Evolutionary conservation across 2,113 vertebrate species (phyloP), one percentile per base, ranked within the genome.

Genomic region (Elachura formosa): DNA sequence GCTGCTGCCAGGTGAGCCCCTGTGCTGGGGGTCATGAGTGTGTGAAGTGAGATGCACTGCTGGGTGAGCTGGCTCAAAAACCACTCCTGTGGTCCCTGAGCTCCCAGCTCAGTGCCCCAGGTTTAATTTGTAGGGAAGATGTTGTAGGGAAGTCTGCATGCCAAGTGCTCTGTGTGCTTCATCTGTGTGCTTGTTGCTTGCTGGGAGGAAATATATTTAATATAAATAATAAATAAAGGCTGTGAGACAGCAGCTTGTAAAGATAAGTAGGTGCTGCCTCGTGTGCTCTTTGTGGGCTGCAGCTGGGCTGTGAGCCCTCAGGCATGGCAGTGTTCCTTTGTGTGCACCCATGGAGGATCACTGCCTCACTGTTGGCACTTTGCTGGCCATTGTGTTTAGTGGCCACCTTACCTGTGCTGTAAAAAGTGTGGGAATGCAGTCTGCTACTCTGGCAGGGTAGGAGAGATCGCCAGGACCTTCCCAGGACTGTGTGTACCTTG

Each of bases 1-100:
- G 72, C 98, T 99, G 45, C 98, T 99, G 38, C 99, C 99, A 52
- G 99, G 99, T 99, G 95, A 94, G 95, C 41, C 19, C 49, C n/a
- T 13, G 19, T 76, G 31, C 69, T 36, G 5, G 43, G 38, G 33
- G 23, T 28, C 15, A 0, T 5, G 43, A 18, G 75, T 58, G 63
- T 34, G 7, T 11, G 51, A 0, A 38, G 56, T 33, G 26, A 52
- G 45, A 4, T n/a, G 63, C 11, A 14, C 38, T 29, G 63, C 67
- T 41, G 33, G 28, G 8, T 34, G 25, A 14, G 46, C 41, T 15
- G 58, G 23, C 52, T 77, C 29, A 4, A 9, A 14, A 55, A 36
- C 3, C 19, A 52, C 8, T 14, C 24, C 73, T 25, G 25, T 5
- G 1, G 7, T 78, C 48, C 33, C 56, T 66, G 51, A 34, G 58